Evolutionary conservation across 2,888 invertebrate species (phyloP).

Genomic region (Pollenia labialis): DNA sequence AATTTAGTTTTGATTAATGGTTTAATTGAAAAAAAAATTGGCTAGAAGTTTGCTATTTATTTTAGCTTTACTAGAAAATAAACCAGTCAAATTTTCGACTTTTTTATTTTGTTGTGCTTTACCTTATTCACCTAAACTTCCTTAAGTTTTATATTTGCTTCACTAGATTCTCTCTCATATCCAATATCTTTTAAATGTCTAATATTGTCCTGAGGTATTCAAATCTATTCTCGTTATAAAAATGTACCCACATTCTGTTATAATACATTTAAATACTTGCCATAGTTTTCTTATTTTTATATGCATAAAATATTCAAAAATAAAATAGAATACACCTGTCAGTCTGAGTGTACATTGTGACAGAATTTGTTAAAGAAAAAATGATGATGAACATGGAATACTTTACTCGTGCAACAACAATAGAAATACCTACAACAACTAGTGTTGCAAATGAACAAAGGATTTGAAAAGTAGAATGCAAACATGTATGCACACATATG

Average conservation of each 20-base stretch:
- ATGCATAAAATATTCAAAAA: slow-evolving; percentile 10
- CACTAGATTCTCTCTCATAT: neutral
- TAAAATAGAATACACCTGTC: slow-evolving; percentile 33
- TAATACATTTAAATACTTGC: slow-evolving; percentile 12
- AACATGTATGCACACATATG: neutral
- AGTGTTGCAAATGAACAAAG: slow-evolving; percentile 37
- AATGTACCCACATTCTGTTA: neutral
- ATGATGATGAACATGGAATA: slow-evolving; percentile 24
- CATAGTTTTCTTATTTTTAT: slow-evolving; percentile 21
- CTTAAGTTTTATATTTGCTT: too few species aligned
- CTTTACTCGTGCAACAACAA: neutral
- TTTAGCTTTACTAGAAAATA: too few species aligned
- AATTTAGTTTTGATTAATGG: too few species aligned
- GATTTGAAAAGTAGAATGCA: slow-evolving; percentile 42
- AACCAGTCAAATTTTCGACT: too few species aligned
- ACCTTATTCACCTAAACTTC: too few species aligned
- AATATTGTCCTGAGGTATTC: neutral
- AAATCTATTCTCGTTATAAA: neutral
- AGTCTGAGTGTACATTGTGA: slow-evolving; percentile 39
- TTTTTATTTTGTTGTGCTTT: too few species aligned
- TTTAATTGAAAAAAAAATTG: too few species aligned
- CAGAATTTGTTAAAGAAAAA: slow-evolving; percentile 1
- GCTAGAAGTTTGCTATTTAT: too few species aligned
- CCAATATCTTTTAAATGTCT: slow-evolving; percentile 1
- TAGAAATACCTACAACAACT: neutral